phyloP scores from a whole-genome alignment of 92 coral and sea anemone species.

The Galaxea fascicularis region DNA sequence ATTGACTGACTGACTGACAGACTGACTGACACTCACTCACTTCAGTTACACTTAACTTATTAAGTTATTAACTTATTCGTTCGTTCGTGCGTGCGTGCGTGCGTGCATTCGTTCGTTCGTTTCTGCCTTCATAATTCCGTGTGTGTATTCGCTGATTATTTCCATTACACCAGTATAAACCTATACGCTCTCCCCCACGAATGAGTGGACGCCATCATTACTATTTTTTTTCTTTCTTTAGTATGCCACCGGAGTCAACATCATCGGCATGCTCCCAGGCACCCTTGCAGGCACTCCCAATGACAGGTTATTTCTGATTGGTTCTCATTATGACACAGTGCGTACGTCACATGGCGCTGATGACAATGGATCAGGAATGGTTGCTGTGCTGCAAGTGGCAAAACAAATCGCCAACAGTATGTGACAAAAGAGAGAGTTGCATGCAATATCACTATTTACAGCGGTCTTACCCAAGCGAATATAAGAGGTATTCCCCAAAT shows the following conservation, averaged over 20 bases:
- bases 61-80: not conserved
- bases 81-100: not conserved
- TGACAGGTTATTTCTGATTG: slow-evolving; percentile 81
- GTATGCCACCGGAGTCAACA: slow-evolving; percentile 69
- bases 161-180: no score
- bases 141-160: no score
- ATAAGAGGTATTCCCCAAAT: no score
- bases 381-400: slow-evolving; percentile 83
- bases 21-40: not conserved
- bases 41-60: no score
- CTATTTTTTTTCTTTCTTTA: not conserved
- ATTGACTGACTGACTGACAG: no score
- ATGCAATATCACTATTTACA: no score
- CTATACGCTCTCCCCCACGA: not conserved
- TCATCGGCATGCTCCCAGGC: slow-evolving; percentile 74
- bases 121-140: not conserved
- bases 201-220: not conserved
- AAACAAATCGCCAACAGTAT: slow-evolving; percentile 73
- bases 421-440: not conserved
- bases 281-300: slow-evolving; percentile 67
- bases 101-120: not conserved
- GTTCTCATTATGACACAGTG: slow-evolving; percentile 92
- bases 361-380: slow-evolving; percentile 93
- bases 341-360: slow-evolving; percentile 76
- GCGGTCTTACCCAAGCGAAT: no score